Evolutionary conservation across 2,797 vertebrate genomes (phyloP).

Genomic region (Helicolenus hilgendorfi): DNA sequence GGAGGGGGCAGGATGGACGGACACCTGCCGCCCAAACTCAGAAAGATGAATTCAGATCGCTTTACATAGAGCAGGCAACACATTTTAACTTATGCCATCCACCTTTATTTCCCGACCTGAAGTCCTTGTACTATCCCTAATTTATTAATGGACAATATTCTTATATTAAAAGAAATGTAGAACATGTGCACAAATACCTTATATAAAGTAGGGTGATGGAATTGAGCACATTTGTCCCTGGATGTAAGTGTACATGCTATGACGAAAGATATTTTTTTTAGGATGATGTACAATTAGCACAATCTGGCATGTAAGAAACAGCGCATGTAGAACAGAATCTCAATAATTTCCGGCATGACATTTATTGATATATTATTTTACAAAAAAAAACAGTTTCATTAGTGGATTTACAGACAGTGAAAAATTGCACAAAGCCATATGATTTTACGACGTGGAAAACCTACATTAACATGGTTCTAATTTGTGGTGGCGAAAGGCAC

Average conservation of each 20-base stretch:
- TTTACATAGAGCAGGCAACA: slow-evolving; percentile 93
- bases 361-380: slow-evolving; percentile 94
- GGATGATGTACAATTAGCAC: slow-evolving; percentile 91
- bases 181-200: slow-evolving; percentile 85
- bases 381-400: slow-evolving; percentile 91
- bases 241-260: slow-evolving; percentile 88
- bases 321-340: slow-evolving; percentile 96
- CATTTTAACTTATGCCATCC: slow-evolving; percentile 68
- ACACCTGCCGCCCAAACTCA: slow-evolving; percentile 97
- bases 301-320: slow-evolving; percentile 94
- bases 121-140: slow-evolving; percentile 80
- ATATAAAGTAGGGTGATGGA: slow-evolving; percentile 84
- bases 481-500: slow-evolving; percentile 83
- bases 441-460: slow-evolving; percentile 77
- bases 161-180: slow-evolving; percentile 85
- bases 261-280: slow-evolving; percentile 84
- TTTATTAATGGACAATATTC: slow-evolving; percentile 89
- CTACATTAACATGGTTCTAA: slow-evolving; percentile 85
- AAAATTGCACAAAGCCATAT: slow-evolving; percentile 90
- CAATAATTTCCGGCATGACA: slow-evolving; percentile 94
- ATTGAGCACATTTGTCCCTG: slow-evolving; percentile 86
- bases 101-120: slow-evolving; percentile 55
- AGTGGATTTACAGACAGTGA: slow-evolving; percentile 78
- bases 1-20: slow-evolving; percentile 95
- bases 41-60: slow-evolving; percentile 99